Evolutionary conservation across 2,797 vertebrate species (phyloP), one percentile per base, ranked within the genome.

Genomic region (Gorsachius magnificus): DNA sequence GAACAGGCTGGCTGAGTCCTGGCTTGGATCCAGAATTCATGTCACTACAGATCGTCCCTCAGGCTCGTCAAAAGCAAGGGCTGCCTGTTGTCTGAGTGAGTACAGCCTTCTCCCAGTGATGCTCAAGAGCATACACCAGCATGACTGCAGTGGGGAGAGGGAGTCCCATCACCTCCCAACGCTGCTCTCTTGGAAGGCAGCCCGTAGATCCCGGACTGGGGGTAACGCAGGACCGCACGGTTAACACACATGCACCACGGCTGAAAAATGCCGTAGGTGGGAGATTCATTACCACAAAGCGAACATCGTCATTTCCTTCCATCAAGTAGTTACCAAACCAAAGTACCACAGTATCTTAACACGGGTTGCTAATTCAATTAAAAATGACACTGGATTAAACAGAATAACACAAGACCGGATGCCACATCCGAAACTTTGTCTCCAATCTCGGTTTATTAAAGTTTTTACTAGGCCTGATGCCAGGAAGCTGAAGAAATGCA

Each of bases 241-340:
- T 21, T 38, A 25, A 10, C 43, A 29, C 28, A 10, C 16, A 3
- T 0, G 7, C 26, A 16, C 31, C 16, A 1, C 3, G 2, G 33
- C 25, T 10, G 48, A 48, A n/a, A 61, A 31, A 33, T 0, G 3
- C 68, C 2, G 6, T 1, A 15, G 66, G 56, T 35, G 66, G 70
- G 41, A 79, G 87, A 87, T 43, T 24, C 5, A 3, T 7, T 4
- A 57, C 8, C 43, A 9, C 13, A 2, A 56, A 68, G 54, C 1
- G 53, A 93, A 48, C 57, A 26, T 1, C 2, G 1, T 11, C 20
- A 28, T 24, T 33, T 43, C 64, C 14, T 21, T 58, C 84, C 91
- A 63, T 8, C 20, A 1, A 70, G 60, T 3, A 31, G 63, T 15
- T 61, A 64, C 31, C 93, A 76, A 50, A 75, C 48, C 70, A n/a